Percentiles rank a stretch among this genome's conserved stretches.
Evolutionary conservation across 1,140 invertebrate species (phyloP).

Genomic region (silkworm (Bombyx mori)): DNA sequence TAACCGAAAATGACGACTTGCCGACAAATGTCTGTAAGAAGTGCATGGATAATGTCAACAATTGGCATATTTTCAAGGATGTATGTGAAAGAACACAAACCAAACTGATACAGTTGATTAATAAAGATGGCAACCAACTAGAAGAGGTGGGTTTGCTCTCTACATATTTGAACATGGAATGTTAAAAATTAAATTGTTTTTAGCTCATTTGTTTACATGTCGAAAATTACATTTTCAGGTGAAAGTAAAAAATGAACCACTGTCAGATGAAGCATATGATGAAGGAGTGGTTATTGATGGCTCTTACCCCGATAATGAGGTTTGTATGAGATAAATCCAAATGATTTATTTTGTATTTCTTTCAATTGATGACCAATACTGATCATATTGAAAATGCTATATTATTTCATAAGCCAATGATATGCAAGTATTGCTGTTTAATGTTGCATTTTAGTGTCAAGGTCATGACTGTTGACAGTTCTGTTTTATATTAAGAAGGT

Average conservation of each 20-base stretch:
- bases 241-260: slow-evolving; percentile 66
- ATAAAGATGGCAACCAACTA: slow-evolving; percentile 62
- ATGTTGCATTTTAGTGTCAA: slow-evolving; percentile 41
- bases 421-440: background rate
- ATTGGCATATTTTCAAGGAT: slow-evolving; percentile 71
- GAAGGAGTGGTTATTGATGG: slow-evolving; percentile 69
- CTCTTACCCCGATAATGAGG: slow-evolving; percentile 58
- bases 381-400: too few relatives aligned
- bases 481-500: too few relatives aligned
- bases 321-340: slow-evolving; percentile 22
- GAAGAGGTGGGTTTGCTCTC: slow-evolving; percentile 60
- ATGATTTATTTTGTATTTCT: too few relatives aligned
- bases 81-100: slow-evolving; percentile 71
- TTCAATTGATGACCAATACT: too few relatives aligned
- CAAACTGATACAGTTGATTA: slow-evolving; percentile 68
- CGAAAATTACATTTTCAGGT: slow-evolving; percentile 56
- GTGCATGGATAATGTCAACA: slow-evolving; percentile 71
- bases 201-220: slow-evolving; percentile 25
- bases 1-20: slow-evolving; percentile 70
- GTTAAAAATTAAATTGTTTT: slow-evolving; percentile 29
- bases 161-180: slow-evolving; percentile 40
- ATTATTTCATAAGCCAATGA: background rate
- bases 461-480: slow-evolving; percentile 25
- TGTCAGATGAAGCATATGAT: slow-evolving; percentile 63
- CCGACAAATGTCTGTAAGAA: slow-evolving; percentile 72